A percentile compares a stretch with the other conserved stretches of the same genome.
These are phyloP conservation scores for Lycocorax pyrrhopterus DNA, from an alignment of 2,113 vertebrate genomes.

Conservation along the genomic window DNA sequence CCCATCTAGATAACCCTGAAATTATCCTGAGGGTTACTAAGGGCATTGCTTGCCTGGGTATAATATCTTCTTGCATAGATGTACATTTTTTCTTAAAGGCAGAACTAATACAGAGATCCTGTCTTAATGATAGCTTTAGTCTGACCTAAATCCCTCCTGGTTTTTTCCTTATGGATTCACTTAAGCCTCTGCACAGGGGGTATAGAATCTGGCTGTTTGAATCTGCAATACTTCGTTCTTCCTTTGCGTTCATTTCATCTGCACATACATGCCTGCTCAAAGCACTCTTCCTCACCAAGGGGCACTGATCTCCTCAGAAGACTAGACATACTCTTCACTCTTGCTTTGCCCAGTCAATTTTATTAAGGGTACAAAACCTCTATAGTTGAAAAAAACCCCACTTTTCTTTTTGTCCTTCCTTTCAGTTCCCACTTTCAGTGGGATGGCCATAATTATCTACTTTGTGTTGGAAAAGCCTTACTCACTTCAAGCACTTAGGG, in stretches of 20 bases:
- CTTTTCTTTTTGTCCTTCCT: background rate
- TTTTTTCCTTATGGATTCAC: conserved; percentile 1
- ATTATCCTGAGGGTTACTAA: background rate
- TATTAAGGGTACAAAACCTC: background rate
- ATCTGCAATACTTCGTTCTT: background rate
- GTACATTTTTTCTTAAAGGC: background rate
- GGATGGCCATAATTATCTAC: background rate
- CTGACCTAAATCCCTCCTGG: background rate
- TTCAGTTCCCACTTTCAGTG: background rate
- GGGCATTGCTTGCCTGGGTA: background rate
- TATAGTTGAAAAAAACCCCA: background rate
- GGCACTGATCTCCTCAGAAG: background rate
- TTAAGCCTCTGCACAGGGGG: background rate
- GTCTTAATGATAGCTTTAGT: background rate
- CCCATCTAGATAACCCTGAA: background rate
- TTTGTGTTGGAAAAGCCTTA: background rate
- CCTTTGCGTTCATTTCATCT: background rate
- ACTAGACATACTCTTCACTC: background rate
- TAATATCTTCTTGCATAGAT: background rate
- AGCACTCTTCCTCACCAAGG: background rate
- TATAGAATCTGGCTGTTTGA: background rate
- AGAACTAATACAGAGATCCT: background rate
- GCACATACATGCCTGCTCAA: rapidly evolving
- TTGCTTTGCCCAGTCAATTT: background rate
- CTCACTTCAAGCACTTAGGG: background rate